Evolutionary conservation across 2,888 invertebrate species (phyloP), one percentile per base, ranked within the genome.

Genomic region (Ptychoptera albimana): DNA sequence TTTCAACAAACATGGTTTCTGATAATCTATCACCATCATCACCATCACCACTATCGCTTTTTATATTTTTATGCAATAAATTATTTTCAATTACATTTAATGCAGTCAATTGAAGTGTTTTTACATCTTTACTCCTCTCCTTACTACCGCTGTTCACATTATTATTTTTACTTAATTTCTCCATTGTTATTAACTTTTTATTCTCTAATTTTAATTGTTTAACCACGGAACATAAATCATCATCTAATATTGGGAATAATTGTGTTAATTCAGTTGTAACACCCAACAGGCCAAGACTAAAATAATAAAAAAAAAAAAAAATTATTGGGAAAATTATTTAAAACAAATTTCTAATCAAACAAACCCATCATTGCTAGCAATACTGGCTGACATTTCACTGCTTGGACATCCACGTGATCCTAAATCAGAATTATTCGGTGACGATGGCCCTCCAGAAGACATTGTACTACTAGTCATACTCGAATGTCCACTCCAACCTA

Each of bases 401-500:
- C 73, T 74, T 37, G 56, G 55, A 15, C 54, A 57, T 52, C 72
- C 74, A 49, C 73, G 72, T 2, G 69, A 58, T 58, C 69, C 61
- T 54, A 72, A 61, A 57, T 77, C 73, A 11, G 73, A 72, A 15
- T 56, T 77, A 53, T 79, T 79, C 30, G 89, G 89, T 1, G 89
- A 89, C 0, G 86, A 87, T 0, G 88, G 87, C 23, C 75, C 77
- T 43, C 75, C 74, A 8, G 81, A 83, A 0, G 88, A 88, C 44
- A 85, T 73, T 42, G 60, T 70, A 46, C 72, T 73, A 44, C 72
- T 73, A 35, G 72, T 72, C 67, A 72, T 66, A 45, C 87, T 89
- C 0, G 86, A 85, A 7, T 88, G 86, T 3, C 83, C 85, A 59
- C 85, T 85, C 85, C 86, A 88, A 50, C 84, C 85, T 60, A 46